Conservation (phyloP, 2,113 vertebrate species). For the Numida meleagris region DNA sequence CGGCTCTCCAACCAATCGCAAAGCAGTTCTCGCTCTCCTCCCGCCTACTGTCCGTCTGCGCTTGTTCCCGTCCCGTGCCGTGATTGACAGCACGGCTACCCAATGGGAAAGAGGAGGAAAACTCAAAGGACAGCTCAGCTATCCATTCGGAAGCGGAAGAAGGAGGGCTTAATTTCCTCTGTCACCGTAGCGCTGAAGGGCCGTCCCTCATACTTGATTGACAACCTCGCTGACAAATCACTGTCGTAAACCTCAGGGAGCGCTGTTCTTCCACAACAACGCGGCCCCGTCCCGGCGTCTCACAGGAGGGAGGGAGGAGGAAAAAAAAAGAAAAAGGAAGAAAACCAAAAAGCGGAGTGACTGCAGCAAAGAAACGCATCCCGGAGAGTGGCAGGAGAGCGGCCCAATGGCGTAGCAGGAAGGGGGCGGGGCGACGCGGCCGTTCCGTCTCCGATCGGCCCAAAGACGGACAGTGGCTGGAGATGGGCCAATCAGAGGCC, state of each 20-base stretch:
- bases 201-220: not conserved
- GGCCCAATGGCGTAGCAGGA: fast-evolving
- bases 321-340: not conserved
- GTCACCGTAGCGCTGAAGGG: not conserved
- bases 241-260: fast-evolving
- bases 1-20: fast-evolving
- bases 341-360: not conserved
- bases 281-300: fast-evolving
- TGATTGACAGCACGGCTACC: not conserved
- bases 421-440: not conserved
- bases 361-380: fast-evolving
- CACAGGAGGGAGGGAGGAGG: not conserved
- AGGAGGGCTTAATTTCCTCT: constrained; percentile 33
- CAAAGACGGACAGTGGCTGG: not conserved
- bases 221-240: not conserved
- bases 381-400: fast-evolving
- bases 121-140: constrained; percentile 47
- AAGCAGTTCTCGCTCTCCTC: fast-evolving
- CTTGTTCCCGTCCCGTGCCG: not conserved
- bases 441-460: not conserved
- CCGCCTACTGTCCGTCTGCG: not conserved
- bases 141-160: constrained; percentile 38
- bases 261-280: not conserved
- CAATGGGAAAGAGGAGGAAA: not conserved
- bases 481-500: not conserved